These are phyloP conservation scores for Hyalella azteca DNA, from an alignment of 2,888 invertebrate genomes.

Conservation along the genomic window DNA sequence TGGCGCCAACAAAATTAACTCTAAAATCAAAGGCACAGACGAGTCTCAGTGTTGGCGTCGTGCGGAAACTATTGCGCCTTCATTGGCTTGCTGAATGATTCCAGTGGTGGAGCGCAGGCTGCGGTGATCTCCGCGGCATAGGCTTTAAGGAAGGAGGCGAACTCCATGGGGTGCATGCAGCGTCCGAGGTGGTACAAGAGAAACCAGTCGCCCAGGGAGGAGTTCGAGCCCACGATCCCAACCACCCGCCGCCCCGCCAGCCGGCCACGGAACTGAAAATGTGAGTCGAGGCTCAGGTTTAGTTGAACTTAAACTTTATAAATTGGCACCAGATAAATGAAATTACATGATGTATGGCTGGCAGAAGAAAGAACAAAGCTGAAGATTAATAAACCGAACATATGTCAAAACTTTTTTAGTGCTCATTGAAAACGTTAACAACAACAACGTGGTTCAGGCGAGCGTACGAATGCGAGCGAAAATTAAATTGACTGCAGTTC, in stretches of 20 bases:
- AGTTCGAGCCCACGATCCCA: slow-evolving; percentile 45
- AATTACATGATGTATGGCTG: background rate
- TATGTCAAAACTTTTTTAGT: background rate
- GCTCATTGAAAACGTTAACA: background rate
- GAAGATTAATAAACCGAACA: background rate
- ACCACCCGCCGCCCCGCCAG: slow-evolving; percentile 49
- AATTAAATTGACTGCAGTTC: no score
- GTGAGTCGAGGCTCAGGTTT: background rate
- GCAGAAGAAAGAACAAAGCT: background rate
- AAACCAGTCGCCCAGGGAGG: slow-evolving; percentile 73
- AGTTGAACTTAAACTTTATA: background rate
- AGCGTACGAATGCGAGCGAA: background rate
- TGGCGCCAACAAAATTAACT: no score
- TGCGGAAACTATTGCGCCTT: background rate
- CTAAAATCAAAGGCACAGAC: no score
- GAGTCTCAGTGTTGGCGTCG: no score
- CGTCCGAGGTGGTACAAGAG: slow-evolving; percentile 81
- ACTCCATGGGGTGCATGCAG: slow-evolving; percentile 79
- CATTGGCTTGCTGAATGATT: slow-evolving; percentile 10
- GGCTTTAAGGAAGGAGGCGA: slow-evolving; percentile 83
- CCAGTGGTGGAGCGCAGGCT: background rate
- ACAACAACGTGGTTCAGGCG: background rate
- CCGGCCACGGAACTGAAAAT: slow-evolving; percentile 51
- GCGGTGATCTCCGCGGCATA: slow-evolving; percentile 63
- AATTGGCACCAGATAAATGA: background rate